phyloP scores from a whole-genome alignment of 2,113 vertebrate genomes.

The Amia ocellicauda region DNA sequence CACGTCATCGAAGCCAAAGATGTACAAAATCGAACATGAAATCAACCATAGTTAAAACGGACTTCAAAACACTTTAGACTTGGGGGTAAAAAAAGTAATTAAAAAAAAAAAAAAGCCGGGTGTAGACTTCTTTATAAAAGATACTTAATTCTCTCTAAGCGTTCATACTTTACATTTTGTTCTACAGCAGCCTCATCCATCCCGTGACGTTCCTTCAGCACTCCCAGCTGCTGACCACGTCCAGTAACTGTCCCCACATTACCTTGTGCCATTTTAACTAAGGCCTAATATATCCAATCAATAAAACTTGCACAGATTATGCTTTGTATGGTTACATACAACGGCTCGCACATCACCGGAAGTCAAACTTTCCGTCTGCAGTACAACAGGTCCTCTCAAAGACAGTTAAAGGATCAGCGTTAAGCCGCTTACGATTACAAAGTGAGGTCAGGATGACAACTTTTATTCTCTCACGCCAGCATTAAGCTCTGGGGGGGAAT shows the following conservation, averaged over 20 bases:
- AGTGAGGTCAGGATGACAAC: neutral
- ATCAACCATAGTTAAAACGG: too few relatives aligned
- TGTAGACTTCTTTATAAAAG: too few relatives aligned
- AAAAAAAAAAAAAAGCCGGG: too few relatives aligned
- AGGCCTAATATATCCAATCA: neutral
- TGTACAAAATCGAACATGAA: too few relatives aligned
- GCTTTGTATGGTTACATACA: neutral
- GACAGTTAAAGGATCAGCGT: constrained; percentile 1
- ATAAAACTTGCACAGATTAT: neutral
- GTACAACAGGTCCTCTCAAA: neutral
- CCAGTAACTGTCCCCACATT: neutral
- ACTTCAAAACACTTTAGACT: too few relatives aligned
- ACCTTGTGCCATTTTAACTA: neutral
- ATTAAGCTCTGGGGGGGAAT: too few relatives aligned
- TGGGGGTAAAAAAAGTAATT: too few relatives aligned
- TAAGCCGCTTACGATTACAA: constrained; percentile 6
- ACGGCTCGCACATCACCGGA: neutral
- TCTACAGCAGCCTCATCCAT: too few relatives aligned
- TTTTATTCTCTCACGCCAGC: neutral
- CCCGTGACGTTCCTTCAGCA: too few relatives aligned
- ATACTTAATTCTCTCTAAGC: too few relatives aligned
- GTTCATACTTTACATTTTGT: neutral
- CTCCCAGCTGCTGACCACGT: too few relatives aligned
- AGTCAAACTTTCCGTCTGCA: neutral
- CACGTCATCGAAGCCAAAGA: too few relatives aligned